Conservation (phyloP, 2,113 vertebrate genomes). For the Trachemys scripta region DNA sequence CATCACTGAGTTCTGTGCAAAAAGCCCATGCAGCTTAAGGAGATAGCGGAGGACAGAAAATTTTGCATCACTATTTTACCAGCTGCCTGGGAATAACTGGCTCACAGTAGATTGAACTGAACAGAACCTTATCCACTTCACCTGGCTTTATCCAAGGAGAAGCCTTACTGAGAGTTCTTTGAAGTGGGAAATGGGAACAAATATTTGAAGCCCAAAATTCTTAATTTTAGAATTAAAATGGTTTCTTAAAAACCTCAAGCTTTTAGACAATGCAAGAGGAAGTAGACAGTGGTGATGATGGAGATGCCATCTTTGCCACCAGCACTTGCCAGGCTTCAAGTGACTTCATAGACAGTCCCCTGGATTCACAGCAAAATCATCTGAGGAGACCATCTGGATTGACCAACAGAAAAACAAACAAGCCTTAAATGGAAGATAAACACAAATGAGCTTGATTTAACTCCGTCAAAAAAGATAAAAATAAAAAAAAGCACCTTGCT, state of each 20-base stretch:
- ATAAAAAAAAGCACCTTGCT: background rate
- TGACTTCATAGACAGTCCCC: conserved; percentile 26
- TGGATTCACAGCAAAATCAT: background rate
- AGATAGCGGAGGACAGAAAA: background rate
- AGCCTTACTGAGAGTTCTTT: background rate
- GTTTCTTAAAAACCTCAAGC: background rate
- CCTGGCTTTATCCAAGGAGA: background rate
- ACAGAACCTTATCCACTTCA: background rate
- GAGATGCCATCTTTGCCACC: background rate
- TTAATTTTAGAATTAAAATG: background rate
- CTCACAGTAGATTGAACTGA: background rate
- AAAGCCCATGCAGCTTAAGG: background rate
- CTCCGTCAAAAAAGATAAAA: background rate
- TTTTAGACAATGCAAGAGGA: background rate
- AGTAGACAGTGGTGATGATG: background rate
- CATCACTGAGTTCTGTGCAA: background rate
- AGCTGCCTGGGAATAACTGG: background rate
- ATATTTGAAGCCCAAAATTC: background rate
- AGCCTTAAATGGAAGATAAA: conserved; percentile 26
- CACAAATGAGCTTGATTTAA: conserved; percentile 54
- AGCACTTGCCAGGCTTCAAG: conserved; percentile 20
- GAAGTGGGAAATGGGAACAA: conserved; percentile 10
- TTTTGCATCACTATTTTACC: background rate
- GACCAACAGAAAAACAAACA: conserved; percentile 21
- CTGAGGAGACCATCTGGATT: background rate